Conservation (phyloP, 2,888 invertebrate species). For the Cosmorhoe ocellata region DNA sequence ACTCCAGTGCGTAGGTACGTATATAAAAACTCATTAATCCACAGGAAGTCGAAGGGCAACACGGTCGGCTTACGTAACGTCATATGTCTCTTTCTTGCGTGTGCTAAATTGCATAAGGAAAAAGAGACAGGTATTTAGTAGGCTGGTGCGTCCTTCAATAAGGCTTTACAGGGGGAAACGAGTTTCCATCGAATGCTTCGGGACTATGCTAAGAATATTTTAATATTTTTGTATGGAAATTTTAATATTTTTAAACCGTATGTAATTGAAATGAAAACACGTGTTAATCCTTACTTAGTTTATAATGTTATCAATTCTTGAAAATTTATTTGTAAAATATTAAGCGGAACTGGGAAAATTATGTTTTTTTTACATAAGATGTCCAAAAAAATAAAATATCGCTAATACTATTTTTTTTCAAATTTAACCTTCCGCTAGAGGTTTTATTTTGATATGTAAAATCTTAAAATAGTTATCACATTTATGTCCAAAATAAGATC, state of each 20-base stretch:
- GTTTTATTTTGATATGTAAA: too few species aligned
- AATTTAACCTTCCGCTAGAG: too few species aligned
- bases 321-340: neutral
- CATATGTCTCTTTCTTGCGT: slow-evolving; percentile 49
- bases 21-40: slow-evolving; percentile 56
- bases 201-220: slow-evolving; percentile 49
- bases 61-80: slow-evolving; percentile 47
- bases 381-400: too few species aligned
- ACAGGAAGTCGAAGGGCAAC: slow-evolving; percentile 49
- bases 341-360: too few species aligned
- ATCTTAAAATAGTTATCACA: too few species aligned
- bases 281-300: neutral
- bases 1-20: slow-evolving; percentile 46
- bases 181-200: slow-evolving; percentile 73
- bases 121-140: slow-evolving; percentile 68
- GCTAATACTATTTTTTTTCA: too few species aligned
- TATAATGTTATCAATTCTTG: too few species aligned
- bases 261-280: neutral
- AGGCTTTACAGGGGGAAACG: slow-evolving; percentile 73
- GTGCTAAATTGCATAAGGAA: slow-evolving; percentile 38
- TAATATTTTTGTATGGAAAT: slow-evolving; percentile 23
- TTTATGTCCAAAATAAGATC: too few species aligned
- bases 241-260: neutral
- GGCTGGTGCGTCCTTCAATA: slow-evolving; percentile 63
- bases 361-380: too few species aligned